A percentile compares a stretch with the other conserved stretches of the same genome.
Evolutionary conservation across 2,113 vertebrate genomes (phyloP).

Genomic region (Tauraco erythrolophus): DNA sequence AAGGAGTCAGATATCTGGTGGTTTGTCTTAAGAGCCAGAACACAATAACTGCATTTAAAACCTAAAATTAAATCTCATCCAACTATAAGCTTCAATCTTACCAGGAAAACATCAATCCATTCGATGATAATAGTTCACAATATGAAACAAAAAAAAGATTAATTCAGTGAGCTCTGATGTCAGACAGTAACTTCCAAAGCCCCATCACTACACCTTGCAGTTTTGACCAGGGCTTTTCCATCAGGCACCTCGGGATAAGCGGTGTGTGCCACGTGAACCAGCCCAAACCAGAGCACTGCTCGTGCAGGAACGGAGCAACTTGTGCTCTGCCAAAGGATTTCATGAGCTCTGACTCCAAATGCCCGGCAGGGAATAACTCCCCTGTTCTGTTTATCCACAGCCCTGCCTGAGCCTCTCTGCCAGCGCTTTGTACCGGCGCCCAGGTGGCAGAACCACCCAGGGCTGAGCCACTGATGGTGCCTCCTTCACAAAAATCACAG

Average conservation of each 20-base stretch:
- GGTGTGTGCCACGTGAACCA: neutral
- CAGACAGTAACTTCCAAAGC: neutral
- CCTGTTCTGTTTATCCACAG: constrained; percentile 35
- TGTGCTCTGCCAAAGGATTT: constrained; percentile 14
- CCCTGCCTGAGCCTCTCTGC: neutral
- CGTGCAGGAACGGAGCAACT: neutral
- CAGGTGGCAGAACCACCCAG: neutral
- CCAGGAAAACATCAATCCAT: neutral
- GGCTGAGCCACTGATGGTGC: neutral
- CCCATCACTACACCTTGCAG: neutral
- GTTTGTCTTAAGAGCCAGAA: neutral
- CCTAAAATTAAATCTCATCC: neutral
- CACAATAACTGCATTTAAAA: neutral
- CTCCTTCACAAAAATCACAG: neutral
- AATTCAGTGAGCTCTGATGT: neutral
- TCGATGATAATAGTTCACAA: neutral
- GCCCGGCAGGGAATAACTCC: constrained; percentile 15
- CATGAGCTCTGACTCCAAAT: constrained; percentile 57
- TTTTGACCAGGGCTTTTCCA: neutral
- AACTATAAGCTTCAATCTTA: neutral
- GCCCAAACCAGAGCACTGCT: neutral
- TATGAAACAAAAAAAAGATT: neutral
- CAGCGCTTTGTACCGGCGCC: neutral
- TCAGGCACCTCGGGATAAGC: neutral
- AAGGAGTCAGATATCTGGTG: neutral